A percentile compares a stretch with the other conserved stretches of the same genome.
Conservation (phyloP, 2,797 vertebrate species). For the Platalea minor region DNA sequence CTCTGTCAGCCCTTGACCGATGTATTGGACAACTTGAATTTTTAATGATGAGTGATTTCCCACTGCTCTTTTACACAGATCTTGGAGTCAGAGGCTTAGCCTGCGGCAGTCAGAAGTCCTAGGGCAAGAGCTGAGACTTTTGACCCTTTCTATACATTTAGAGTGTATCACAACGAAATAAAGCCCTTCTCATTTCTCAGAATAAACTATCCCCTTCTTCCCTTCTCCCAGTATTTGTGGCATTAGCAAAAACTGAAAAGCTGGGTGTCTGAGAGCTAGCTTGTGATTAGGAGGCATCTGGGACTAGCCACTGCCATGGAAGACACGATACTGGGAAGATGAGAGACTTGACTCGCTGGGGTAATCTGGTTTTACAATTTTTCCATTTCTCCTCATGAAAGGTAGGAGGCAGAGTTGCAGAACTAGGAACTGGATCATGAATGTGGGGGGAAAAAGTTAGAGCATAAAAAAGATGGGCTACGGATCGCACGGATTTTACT, state of each 20-base stretch:
- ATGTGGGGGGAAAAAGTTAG: not conserved
- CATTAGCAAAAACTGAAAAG: not conserved
- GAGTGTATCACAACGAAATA: not conserved
- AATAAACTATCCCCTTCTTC: not conserved
- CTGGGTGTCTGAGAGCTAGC: not conserved
- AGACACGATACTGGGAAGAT: not conserved
- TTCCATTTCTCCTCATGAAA: not conserved
- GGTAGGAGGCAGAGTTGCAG: not conserved
- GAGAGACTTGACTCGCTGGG: not conserved
- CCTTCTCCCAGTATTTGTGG: not conserved
- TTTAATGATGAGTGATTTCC: constrained; percentile 33
- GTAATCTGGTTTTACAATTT: not conserved
- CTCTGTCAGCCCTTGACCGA: not conserved
- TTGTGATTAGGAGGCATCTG: not conserved
- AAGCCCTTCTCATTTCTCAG: not conserved
- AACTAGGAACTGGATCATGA: not conserved
- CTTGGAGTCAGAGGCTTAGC: not conserved
- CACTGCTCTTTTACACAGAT: not conserved
- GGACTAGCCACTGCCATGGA: not conserved
- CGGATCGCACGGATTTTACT: not conserved
- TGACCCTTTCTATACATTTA: constrained; percentile 7
- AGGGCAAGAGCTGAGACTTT: constrained; percentile 32
- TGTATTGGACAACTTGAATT: constrained; percentile 27
- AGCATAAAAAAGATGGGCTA: not conserved
- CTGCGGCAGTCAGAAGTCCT: not conserved